Evolutionary conservation across 2,113 vertebrate genomes (phyloP), one percentile per base, ranked within the genome.

Genomic region (Paradoxurus hermaphroditus): DNA sequence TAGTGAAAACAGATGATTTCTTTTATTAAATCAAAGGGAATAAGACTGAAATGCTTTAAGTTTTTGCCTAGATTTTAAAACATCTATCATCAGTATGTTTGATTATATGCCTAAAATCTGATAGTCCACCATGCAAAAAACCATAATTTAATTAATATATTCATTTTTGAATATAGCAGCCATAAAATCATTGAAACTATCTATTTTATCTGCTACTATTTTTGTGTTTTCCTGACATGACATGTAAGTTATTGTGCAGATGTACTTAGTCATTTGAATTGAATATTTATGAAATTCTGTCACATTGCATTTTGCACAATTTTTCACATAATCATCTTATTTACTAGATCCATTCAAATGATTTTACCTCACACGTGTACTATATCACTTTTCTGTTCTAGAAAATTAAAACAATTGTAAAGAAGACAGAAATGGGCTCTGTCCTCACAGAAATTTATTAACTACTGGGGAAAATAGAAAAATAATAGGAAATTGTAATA

Each of bases 1-100:
- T 91, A 73, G 67, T 53, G 82, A 97, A 97, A 97, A 82, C 51
- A 97, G 84, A 88, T 95, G 41, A 70, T 84, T 73, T 91, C 39
- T 75, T 93, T 92, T 12, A 88, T 92, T 95, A 81, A 78, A 23
- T 18, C 0, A 14, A 94, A 87, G 4, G 10, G 56, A 95, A 73
- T 18, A 9, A 73, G 88, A 81, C 21, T 39, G 0, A 89, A 89
- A 89, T 93, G 11, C 4, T 95, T 56, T 83, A 85, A 13, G 31
- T 77, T 89, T 97, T 81, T 14, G n/a, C 49, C 95, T 79, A 49
- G 3, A 51, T 96, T 97, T 96, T 44, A 83, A 95, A 86, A 86
- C 59, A 67, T 49, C 25, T 67, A 16, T 92, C 23, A 63, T 62
- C 21, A 59, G 15, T 70, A 27, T 62, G 46, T 96, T 98, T 97